phyloP scores from a whole-genome alignment of 2,113 vertebrate genomes.

The Piaya cayana region DNA sequence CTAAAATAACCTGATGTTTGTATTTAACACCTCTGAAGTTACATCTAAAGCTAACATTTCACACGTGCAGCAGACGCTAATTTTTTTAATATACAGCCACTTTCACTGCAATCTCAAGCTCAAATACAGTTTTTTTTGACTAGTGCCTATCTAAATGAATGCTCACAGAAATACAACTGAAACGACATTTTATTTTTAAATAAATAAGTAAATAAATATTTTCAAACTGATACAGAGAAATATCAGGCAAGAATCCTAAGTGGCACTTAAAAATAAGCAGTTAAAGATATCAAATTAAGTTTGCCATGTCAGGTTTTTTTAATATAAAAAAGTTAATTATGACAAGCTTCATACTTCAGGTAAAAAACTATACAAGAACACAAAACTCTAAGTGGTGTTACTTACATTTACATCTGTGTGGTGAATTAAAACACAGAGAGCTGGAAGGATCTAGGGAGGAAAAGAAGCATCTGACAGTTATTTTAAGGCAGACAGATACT shows the following conservation, averaged over 20 bases:
- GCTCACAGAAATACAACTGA: neutral
- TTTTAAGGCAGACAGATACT: neutral
- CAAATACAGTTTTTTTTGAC: neutral
- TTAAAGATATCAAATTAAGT: neutral
- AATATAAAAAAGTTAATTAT: neutral
- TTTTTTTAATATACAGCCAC: neutral
- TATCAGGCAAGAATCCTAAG: neutral
- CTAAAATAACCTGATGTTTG: neutral
- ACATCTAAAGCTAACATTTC: neutral
- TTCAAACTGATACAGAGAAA: neutral
- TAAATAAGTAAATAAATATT: too few species aligned
- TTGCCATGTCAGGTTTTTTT: too few species aligned
- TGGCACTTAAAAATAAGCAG: neutral
- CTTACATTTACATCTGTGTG: constrained; percentile 99
- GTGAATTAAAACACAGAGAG: constrained; percentile 96
- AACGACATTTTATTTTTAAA: neutral
- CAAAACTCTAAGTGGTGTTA: constrained; percentile 1
- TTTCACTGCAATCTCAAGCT: neutral
- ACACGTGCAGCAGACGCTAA: neutral
- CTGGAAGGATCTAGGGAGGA: constrained; percentile 89
- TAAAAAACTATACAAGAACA: neutral
- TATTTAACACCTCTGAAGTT: neutral
- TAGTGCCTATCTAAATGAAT: neutral
- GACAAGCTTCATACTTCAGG: neutral
- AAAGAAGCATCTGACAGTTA: neutral